Base-by-base conservation (phyloP, 1,140 invertebrate species). In the Galendromus occidentalis region DNA sequence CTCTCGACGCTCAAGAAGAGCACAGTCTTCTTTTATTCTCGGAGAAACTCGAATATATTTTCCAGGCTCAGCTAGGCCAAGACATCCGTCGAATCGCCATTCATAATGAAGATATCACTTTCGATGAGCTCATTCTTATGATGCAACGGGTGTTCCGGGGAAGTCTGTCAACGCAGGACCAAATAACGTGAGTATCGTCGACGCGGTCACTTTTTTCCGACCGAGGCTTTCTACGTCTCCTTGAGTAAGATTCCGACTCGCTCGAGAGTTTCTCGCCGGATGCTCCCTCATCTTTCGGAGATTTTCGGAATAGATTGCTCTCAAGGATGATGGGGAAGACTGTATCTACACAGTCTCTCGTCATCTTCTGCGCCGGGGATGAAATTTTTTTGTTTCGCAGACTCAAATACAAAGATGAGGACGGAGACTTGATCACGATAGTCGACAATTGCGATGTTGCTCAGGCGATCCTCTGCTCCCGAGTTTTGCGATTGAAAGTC, bases 21-120 rank as follows among this genome's bases (percentile, higher is more conserved):
- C n/a, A n/a, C n/a, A n/a, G n/a, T n/a, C n/a, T n/a, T n/a, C n/a
- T n/a, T n/a, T n/a, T n/a, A n/a, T n/a, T n/a, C n/a, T n/a, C n/a
- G n/a, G n/a, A n/a, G n/a, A n/a, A n/a, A n/a, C n/a, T n/a, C n/a
- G n/a, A n/a, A 7, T 47, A 33, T 25, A 2, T 17, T 25, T 20
- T 81, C 55, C 80, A 77, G 70, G 84, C 83, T 42, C 80, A 84
- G 70, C 77, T 86, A 44, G 83, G 81, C 17, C 81, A 85, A 73
- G 84, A 86, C 74, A 84, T 86, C 63, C 75, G 85, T 12, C 75
- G 83, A 65, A 84, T 86, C 67, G 82, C 84, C 1, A 85, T 86
- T 64, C 83, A 85, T 71, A 86, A 86, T 78, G 84, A 86, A 73
- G 84, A 85, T 42, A 82, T 86, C 65, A 86, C 84, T 1, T 86